Evolutionary conservation across 2,888 invertebrate genomes (phyloP).

Genomic region (Diploptera punctata): DNA sequence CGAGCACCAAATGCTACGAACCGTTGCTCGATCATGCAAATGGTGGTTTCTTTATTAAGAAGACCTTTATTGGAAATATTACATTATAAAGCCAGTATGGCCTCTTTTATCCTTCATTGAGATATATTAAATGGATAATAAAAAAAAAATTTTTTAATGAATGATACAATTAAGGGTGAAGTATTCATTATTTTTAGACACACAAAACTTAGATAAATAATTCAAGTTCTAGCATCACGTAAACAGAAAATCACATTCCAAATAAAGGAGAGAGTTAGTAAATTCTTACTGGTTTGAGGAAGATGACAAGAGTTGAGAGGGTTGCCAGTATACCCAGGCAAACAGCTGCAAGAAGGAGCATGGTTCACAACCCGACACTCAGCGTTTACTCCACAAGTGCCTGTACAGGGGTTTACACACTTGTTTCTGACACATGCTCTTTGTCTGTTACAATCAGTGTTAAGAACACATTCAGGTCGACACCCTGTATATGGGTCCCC

Average conservation of each 20-base stretch:
- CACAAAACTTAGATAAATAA: conserved; percentile 7
- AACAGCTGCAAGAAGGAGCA: conserved; percentile 78
- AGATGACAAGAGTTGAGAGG: conserved; percentile 75
- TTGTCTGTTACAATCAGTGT: conserved; percentile 79
- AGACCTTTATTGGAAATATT: too few species aligned
- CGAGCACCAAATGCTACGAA: too few species aligned
- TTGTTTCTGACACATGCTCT: conserved; percentile 84
- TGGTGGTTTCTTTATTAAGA: too few species aligned
- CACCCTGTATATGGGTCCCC: conserved; percentile 85
- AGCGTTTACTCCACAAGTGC: conserved; percentile 83
- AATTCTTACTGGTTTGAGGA: conserved; percentile 41
- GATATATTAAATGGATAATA: too few species aligned
- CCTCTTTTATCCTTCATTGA: too few species aligned
- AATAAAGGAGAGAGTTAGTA: not conserved
- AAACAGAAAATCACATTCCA: conserved; percentile 22
- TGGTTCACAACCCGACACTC: conserved; percentile 85
- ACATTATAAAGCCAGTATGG: too few species aligned
- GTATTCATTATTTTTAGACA: not conserved
- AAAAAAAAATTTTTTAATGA: too few species aligned
- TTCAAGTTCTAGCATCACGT: conserved; percentile 7
- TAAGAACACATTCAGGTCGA: conserved; percentile 82
- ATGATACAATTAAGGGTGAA: too few species aligned
- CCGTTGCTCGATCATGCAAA: too few species aligned
- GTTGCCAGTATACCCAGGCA: conserved; percentile 78
- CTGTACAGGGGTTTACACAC: conserved; percentile 83